A percentile compares a stretch with the other conserved stretches of the same genome.
Evolutionary conservation across 2,113 vertebrate genomes (phyloP).

Genomic region (Peromyscus maniculatus): DNA sequence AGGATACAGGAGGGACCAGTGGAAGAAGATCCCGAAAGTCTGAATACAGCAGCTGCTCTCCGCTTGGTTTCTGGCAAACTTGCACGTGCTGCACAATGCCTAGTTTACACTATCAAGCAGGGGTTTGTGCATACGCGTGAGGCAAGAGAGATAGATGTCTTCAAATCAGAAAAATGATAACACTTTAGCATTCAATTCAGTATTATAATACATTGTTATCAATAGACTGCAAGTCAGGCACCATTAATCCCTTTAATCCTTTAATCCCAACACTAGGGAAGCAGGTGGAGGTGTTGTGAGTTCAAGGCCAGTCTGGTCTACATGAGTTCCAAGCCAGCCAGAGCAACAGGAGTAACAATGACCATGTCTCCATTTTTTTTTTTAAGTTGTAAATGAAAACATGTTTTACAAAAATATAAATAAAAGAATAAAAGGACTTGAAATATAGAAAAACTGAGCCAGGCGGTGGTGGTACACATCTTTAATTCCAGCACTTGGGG

Average conservation of each 20-base stretch:
- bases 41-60: conserved; percentile 1
- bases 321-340: background rate
- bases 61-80: background rate
- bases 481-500: too few relatives aligned
- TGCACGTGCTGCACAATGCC: background rate
- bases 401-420: background rate
- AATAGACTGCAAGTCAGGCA: background rate
- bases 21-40: conserved; percentile 6
- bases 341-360: background rate
- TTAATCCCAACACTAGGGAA: background rate
- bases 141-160: background rate
- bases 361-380: background rate
- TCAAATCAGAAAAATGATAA: conserved; percentile 27
- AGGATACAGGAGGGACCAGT: background rate
- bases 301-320: background rate
- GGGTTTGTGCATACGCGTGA: background rate
- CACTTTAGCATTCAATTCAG: background rate
- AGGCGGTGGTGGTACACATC: too few relatives aligned
- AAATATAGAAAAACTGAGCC: background rate
- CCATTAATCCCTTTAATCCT: background rate
- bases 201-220: background rate
- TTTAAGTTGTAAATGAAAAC: background rate
- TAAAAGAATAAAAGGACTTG: background rate
- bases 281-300: background rate
- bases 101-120: conserved; percentile 2